Conservation (phyloP, 2,888 invertebrate genomes). For the Cephus runcator region DNA sequence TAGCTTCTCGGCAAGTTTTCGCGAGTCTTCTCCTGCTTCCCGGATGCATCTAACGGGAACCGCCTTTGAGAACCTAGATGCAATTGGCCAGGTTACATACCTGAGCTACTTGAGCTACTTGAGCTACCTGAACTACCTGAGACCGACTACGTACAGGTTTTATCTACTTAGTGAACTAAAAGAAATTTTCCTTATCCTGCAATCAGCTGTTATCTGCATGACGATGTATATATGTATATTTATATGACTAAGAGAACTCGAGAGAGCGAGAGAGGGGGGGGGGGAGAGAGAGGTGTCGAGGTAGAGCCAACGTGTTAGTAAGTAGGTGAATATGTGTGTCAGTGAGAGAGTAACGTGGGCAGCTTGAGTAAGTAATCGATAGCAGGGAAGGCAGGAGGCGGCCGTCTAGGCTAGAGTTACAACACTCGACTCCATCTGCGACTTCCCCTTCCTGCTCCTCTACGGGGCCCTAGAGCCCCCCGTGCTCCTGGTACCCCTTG, state of each 20-base stretch:
- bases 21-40: neutral
- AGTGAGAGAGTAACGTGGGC: slow-evolving; percentile 21
- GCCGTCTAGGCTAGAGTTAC: slow-evolving; percentile 43
- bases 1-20: neutral
- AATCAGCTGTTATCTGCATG: neutral
- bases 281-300: neutral
- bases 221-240: neutral
- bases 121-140: neutral
- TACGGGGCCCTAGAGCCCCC: neutral
- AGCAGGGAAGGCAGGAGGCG: slow-evolving; percentile 36
- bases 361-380: slow-evolving; percentile 51
- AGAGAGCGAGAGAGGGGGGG: neutral
- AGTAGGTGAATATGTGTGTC: neutral
- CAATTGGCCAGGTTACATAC: neutral
- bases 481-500: neutral
- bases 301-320: neutral
- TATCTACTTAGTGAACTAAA: neutral
- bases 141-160: neutral
- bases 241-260: neutral
- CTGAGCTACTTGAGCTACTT: neutral
- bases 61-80: neutral
- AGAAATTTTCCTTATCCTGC: neutral
- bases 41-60: neutral
- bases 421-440: slow-evolving; percentile 24
- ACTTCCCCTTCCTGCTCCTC: slow-evolving; percentile 14